Conservation (phyloP, 2,888 invertebrate species). For the Metallyticus violacea region DNA sequence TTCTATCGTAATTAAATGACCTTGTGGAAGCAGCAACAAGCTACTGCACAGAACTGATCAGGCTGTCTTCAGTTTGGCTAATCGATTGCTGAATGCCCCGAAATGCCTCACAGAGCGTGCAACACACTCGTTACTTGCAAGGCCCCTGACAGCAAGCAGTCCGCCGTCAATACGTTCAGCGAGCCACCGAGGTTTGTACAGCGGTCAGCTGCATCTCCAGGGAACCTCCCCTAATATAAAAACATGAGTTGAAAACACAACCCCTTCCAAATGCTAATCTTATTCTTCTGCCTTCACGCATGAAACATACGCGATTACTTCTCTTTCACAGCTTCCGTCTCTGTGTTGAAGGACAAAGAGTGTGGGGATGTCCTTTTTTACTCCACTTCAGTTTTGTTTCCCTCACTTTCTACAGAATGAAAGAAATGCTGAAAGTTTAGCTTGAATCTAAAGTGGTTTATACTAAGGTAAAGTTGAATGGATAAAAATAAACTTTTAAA, state of each 20-base stretch:
- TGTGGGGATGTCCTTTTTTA: neutral
- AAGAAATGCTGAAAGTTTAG: neutral
- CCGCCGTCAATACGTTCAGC: too few species aligned
- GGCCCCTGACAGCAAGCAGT: too few species aligned
- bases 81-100: neutral
- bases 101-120: neutral
- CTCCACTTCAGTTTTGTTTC: too few species aligned
- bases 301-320: neutral
- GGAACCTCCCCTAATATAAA: neutral
- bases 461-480: too few species aligned
- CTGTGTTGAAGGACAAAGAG: neutral
- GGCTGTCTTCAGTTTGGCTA: neutral
- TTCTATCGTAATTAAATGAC: too few species aligned
- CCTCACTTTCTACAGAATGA: neutral
- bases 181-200: neutral
- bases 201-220: neutral
- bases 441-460: too few species aligned
- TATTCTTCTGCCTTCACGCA: neutral
- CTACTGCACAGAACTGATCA: neutral
- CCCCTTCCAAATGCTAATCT: neutral
- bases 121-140: neutral
- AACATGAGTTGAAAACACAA: neutral
- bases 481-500: too few species aligned
- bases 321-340: neutral
- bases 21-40: too few species aligned